Evolutionary conservation across 2,888 invertebrate species (phyloP), one percentile per base, ranked within the genome.

Genomic region (Portevinia maculata): DNA sequence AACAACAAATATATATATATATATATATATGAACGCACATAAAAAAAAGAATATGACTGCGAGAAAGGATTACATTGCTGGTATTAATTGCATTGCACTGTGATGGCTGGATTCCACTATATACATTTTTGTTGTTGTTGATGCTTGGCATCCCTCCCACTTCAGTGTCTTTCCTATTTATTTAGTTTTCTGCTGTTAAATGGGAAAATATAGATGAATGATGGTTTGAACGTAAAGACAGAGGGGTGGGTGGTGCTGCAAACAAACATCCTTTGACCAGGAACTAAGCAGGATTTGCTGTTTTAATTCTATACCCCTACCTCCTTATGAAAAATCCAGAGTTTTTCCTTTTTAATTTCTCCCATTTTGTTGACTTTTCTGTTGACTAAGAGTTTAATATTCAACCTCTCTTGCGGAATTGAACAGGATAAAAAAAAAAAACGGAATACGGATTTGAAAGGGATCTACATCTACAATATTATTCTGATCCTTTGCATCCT

Each of bases 11-110:
- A 3, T 24, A 57, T 17, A 60, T n/a, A 37, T 0, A 37, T 1
- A 6, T n/a, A 7, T 32, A 48, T 13, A 70, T 34, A 60, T 17
- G 11, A 73, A 79, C 57, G 69, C 39, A 70, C 59, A 62, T 48
- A 65, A 64, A 57, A 62, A 81, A 70, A 73, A 57, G 65, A 53
- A 75, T 76, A 62, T 65, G 64, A 59, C 64, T 67, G 53, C 50
- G 62, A 78, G 67, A 73, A 83, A 78, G 83, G 83, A 83, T 83
- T 83, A 83, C 83, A 83, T 83, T 83, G 83, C 83, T 73, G 83
- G 70, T 73, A 83, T 83, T 83, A 78, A 83, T 83, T 83, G 83
- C 83, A 83, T 83, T 81, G 81, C 81, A 53, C 76, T 71, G 76
- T 71, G 70, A 71, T 76, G 76, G 76, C 76, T 76, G 81, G 70